These are phyloP conservation scores for Semotilus atromaculatus DNA, from an alignment of 2,797 vertebrate species.

Conservation along the genomic window DNA sequence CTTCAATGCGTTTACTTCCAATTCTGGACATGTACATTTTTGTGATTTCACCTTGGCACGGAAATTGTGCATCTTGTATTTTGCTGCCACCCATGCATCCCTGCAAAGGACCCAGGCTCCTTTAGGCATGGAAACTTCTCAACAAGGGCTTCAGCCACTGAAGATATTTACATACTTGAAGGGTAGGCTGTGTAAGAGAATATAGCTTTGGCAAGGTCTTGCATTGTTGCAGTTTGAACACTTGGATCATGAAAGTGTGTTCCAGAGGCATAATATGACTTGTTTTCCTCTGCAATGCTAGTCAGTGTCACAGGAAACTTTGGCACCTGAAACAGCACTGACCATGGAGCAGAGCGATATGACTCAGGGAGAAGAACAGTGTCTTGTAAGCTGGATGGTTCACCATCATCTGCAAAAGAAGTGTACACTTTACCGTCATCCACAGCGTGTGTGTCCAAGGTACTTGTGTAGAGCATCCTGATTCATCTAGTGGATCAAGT, in stretches of 20 bases:
- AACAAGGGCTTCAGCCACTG: not conserved
- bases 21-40: conserved; percentile 23
- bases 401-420: conserved; percentile 30
- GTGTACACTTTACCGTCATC: not conserved
- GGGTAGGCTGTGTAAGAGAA: conserved; percentile 35
- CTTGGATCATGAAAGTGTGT: conserved; percentile 11
- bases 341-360: conserved; percentile 25
- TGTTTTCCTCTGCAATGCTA: conserved; percentile 47
- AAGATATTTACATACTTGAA: conserved; percentile 9
- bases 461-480: not conserved
- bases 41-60: not conserved
- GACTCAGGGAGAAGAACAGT: not conserved
- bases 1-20: conserved; percentile 14
- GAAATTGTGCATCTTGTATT: no score
- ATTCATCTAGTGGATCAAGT: conserved; percentile 45
- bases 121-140: not conserved
- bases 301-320: conserved; percentile 34
- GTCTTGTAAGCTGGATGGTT: conserved; percentile 26
- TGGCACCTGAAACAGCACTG: conserved; percentile 43
- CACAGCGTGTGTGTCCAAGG: not conserved
- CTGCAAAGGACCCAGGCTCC: not conserved
- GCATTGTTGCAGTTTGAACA: conserved; percentile 44
- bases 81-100: no score
- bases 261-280: conserved; percentile 30
- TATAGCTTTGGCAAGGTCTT: conserved; percentile 33